Base-by-base conservation (phyloP, 2,888 invertebrate genomes). In the Deroplatys truncata region DNA sequence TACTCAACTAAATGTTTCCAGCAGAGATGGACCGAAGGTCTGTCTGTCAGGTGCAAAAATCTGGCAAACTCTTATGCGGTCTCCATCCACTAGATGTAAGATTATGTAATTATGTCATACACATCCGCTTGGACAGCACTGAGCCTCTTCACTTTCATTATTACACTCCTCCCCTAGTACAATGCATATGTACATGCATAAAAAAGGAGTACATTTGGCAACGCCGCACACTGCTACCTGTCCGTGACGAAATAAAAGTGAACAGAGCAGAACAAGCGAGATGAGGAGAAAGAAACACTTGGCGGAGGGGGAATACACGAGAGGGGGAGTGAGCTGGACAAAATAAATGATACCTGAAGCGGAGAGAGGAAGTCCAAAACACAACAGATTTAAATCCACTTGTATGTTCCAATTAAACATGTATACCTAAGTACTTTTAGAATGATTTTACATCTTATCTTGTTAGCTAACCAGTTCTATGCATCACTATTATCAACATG, bases 161-260 rank as follows among this genome's bases (percentile, higher is more conserved):
- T 84, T 84, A 31, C 31, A 28, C 25, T 31, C 25, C 84, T 35
- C n/a, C 31, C 4, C 10, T 9, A 31, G 20, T 35, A 25, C 28
- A 35, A 31, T 49, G 56, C 15, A 56, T 72, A 85, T n/a, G 49
- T 43, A n/a, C n/a, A 85, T n/a, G 28, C 20, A 49, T 20, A 49
- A 49, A 85, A 85, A 15, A n/a, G 49, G 56, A 85, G 15, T 35
- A 15, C 56, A 85, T 49, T 86, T 86, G 86, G 86, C 86, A 86
- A 86, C 86, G 72, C 86, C n/a, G 86, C 86, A 29, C 85, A 49
- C 49, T 28, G 84, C 31, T 85, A 82, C n/a, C 28, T 86, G 86
- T 86, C 88, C 84, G 72, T 88, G 88, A 88, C 88, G 88, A 88
- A 88, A 88, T 85, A 88, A 85, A 72, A 88, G 84, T 49, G 88